phyloP scores from a whole-genome alignment of 92 coral and sea anemone genomes.

The Chrysogorgia sp. region DNA sequence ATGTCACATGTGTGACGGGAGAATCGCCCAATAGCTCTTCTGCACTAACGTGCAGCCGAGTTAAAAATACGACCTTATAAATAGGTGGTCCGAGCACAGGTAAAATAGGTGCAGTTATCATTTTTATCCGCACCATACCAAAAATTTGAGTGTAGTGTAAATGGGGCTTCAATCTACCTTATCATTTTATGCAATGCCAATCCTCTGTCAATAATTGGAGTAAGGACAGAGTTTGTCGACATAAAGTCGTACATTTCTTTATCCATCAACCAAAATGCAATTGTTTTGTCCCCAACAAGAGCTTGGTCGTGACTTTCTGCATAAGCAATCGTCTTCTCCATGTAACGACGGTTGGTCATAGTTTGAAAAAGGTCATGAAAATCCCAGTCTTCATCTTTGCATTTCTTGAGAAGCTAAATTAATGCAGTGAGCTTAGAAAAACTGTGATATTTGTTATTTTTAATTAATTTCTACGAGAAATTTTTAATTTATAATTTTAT shows the following conservation, averaged over 20 bases:
- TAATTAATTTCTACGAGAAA: no score
- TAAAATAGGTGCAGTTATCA: no score
- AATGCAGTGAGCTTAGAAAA: no score
- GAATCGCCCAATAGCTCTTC: no score
- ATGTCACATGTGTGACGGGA: no score
- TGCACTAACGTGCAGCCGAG: no score
- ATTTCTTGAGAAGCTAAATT: conserved; percentile 73
- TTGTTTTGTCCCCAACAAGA: conserved; percentile 92
- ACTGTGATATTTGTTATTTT: no score
- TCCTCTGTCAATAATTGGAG: conserved; percentile 89
- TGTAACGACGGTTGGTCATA: conserved; percentile 83
- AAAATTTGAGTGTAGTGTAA: background rate
- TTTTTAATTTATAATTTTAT: no score
- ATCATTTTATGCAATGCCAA: conserved; percentile 92
- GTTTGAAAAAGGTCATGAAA: conserved; percentile 74
- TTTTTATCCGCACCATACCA: no score
- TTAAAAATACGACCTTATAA: no score
- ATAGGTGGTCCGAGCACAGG: no score
- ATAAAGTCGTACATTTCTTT: conserved; percentile 94
- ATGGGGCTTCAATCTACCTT: conserved; percentile 54
- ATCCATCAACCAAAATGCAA: conserved; percentile 99
- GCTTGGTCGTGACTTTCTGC: conserved; percentile 99
- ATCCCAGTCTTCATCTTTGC: conserved; percentile 92
- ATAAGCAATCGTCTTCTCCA: conserved; percentile 92
- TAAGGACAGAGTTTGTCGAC: conserved; percentile 72